A percentile compares a stretch with the other conserved stretches of the same genome.
Conservation (phyloP, 1,140 invertebrate species). For the Palaemon carinicauda region DNA sequence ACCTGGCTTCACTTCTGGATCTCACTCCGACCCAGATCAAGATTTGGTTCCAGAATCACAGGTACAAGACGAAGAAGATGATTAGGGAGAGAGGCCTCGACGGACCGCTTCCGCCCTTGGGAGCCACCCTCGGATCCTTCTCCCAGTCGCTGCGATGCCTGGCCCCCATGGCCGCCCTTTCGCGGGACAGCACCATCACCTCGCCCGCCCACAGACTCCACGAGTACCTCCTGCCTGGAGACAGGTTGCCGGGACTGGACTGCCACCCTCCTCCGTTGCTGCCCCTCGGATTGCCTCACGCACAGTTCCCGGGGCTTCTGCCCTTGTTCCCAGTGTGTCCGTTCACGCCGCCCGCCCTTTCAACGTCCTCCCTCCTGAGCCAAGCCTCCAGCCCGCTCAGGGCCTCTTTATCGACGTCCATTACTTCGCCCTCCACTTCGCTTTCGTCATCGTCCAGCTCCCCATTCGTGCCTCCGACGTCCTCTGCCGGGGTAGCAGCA, state of each 20-base stretch:
- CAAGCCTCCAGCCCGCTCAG: slow-evolving; percentile 27
- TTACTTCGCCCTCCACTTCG: slow-evolving; percentile 5
- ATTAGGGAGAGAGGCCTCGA: slow-evolving; percentile 59
- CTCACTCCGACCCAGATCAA: slow-evolving; percentile 92
- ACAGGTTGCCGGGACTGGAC: slow-evolving; percentile 28
- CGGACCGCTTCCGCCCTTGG: slow-evolving; percentile 40
- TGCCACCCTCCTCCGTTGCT: slow-evolving; percentile 33
- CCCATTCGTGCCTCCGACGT: slow-evolving; percentile 14
- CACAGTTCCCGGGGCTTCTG: slow-evolving; percentile 38
- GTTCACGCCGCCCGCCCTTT: slow-evolving; percentile 35
- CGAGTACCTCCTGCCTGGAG: slow-evolving; percentile 35
- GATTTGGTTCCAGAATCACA: slow-evolving; percentile 96
- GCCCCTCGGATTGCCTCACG: slow-evolving; percentile 29
- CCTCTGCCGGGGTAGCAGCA: not conserved
- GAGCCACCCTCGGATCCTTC: slow-evolving; percentile 22
- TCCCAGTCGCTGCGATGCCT: slow-evolving; percentile 45
- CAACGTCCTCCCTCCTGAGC: slow-evolving; percentile 26
- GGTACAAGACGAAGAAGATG: slow-evolving; percentile 90
- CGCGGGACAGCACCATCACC: slow-evolving; percentile 25
- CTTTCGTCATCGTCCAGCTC: not conserved
- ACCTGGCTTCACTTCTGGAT: slow-evolving; percentile 89
- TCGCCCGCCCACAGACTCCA: slow-evolving; percentile 31
- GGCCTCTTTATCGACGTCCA: slow-evolving; percentile 6
- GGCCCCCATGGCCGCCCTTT: slow-evolving; percentile 27
- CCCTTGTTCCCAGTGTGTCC: slow-evolving; percentile 46